A percentile compares a stretch with the other conserved stretches of the same genome.
Conservation (phyloP, 2,797 vertebrate species). For the Menidia menidia region DNA sequence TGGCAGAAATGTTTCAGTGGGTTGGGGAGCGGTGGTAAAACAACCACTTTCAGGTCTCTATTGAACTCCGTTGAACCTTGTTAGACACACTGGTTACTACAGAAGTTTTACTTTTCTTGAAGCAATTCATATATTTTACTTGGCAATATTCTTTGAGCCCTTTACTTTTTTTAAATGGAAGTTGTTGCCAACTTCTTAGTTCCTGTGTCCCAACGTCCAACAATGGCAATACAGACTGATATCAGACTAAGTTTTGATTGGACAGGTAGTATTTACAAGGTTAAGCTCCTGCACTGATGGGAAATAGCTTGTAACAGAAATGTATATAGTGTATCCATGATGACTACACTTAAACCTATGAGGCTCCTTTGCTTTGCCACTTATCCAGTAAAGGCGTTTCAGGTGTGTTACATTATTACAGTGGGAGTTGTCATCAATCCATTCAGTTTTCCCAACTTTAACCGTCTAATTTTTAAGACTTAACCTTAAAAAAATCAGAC, state of each 20-base stretch:
- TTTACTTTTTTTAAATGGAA: background rate
- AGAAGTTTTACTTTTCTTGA: background rate
- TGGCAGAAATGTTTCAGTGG: conserved; percentile 3
- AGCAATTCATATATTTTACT: background rate
- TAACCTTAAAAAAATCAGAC: too few relatives aligned
- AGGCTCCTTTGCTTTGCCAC: too few relatives aligned
- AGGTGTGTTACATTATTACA: too few relatives aligned
- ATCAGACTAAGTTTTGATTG: background rate
- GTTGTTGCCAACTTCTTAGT: background rate
- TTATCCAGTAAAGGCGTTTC: too few relatives aligned
- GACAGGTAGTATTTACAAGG: background rate
- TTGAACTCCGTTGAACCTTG: background rate
- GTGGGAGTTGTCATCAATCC: too few relatives aligned
- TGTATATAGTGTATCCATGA: too few relatives aligned
- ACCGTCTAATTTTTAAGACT: too few relatives aligned
- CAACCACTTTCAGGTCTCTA: background rate
- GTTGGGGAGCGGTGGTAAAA: background rate
- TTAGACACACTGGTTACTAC: background rate
- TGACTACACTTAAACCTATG: too few relatives aligned
- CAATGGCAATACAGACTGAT: background rate
- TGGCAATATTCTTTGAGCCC: background rate
- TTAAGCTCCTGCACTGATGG: background rate
- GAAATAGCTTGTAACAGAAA: too few relatives aligned
- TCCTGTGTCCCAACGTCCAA: background rate
- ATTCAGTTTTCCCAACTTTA: too few relatives aligned